Conservation (phyloP, 2,797 vertebrate genomes). For the Gymnoscopelus microlampas region DNA sequence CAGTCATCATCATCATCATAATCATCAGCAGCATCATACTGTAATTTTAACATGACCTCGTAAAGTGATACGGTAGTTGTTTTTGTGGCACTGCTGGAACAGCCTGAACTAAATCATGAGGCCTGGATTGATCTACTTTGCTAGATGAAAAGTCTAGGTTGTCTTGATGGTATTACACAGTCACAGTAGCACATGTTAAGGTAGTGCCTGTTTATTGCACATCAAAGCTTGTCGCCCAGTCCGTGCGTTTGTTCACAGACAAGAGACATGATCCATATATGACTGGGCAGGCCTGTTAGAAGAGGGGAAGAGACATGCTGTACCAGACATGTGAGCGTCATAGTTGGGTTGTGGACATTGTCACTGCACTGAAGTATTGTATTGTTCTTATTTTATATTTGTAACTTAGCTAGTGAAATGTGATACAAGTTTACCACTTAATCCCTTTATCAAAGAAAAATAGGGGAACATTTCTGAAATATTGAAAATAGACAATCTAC, state of each 20-base stretch:
- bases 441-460: too few species aligned
- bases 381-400: background rate
- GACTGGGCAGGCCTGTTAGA: background rate
- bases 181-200: conserved; percentile 3
- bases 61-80: too few species aligned
- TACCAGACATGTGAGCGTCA: background rate
- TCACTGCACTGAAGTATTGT: background rate
- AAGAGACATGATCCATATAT: conserved; percentile 18
- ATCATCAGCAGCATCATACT: too few species aligned
- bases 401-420: background rate
- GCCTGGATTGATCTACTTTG: conserved; percentile 21
- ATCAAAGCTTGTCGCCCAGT: conserved; percentile 29
- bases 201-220: conserved; percentile 26
- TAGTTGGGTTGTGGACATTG: background rate
- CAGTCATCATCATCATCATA: too few species aligned
- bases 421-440: background rate
- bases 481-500: too few species aligned
- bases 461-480: too few species aligned
- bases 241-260: conserved; percentile 31
- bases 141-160: background rate
- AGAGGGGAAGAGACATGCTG: background rate
- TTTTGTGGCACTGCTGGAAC: too few species aligned
- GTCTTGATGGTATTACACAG: conserved; percentile 37
- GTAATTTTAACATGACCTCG: too few species aligned
- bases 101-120: conserved; percentile 11